These are phyloP conservation scores for Chromoteleia sp. DNA, from an alignment of 2,888 invertebrate species.

Conservation along the genomic window DNA sequence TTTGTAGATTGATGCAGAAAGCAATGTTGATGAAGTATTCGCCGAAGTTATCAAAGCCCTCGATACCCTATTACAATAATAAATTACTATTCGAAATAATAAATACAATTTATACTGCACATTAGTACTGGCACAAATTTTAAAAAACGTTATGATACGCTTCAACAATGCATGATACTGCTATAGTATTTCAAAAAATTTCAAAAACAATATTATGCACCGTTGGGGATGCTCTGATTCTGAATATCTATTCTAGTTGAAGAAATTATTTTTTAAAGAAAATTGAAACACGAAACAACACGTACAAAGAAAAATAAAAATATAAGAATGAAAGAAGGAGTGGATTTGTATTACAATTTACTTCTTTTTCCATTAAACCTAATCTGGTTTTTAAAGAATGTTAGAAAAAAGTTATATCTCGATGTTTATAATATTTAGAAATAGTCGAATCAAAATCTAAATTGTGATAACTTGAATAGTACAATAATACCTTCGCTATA, in stretches of 20 bases:
- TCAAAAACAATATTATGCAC: background rate
- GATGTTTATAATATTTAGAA: background rate
- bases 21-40: constrained; percentile 91
- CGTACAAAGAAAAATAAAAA: no score
- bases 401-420: background rate
- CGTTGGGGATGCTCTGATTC: background rate
- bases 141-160: constrained; percentile 27
- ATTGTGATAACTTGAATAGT: constrained; percentile 28
- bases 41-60: constrained; percentile 86
- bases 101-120: constrained; percentile 7
- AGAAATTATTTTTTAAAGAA: background rate
- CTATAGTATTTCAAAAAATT: background rate
- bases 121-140: constrained; percentile 23
- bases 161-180: background rate
- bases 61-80: constrained; percentile 73
- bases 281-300: background rate
- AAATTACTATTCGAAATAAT: background rate
- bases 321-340: no score
- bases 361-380: no score
- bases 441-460: background rate
- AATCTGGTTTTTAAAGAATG: background rate
- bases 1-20: constrained; percentile 93
- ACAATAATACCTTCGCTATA: constrained; percentile 14
- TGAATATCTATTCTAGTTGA: background rate
- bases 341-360: no score